Evolutionary conservation across 2,797 vertebrate genomes (phyloP).

Genomic region (Danio kyathit): DNA sequence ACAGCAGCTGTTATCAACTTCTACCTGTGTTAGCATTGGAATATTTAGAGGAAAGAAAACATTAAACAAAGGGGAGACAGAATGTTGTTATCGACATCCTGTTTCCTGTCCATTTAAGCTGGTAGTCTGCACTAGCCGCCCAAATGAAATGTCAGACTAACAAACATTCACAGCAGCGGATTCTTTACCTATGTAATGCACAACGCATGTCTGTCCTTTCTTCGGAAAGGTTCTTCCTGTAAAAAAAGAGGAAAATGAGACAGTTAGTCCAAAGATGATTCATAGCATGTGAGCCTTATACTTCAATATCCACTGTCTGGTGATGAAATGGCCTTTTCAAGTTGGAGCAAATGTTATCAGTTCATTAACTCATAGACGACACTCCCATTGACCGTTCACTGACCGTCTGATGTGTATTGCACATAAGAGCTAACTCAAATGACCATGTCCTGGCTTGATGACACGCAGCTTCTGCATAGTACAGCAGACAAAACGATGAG

Average conservation of each 20-base stretch:
- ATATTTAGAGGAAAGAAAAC: conserved; percentile 56
- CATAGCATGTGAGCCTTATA: background rate
- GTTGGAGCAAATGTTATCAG: background rate
- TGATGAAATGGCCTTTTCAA: conserved; percentile 3
- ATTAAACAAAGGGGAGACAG: conserved; percentile 60
- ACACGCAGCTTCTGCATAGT: background rate
- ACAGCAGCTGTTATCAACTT: conserved; percentile 13
- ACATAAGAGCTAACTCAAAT: background rate
- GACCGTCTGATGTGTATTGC: background rate
- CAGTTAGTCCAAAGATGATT: conserved; percentile 41
- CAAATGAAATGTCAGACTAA: background rate
- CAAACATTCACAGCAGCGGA: conserved; percentile 35
- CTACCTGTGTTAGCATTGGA: conserved; percentile 25
- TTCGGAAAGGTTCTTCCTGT: conserved; percentile 98
- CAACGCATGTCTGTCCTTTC: conserved; percentile 97
- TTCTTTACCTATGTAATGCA: conserved; percentile 97
- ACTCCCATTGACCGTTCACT: background rate
- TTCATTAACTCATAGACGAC: background rate
- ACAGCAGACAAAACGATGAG: no score
- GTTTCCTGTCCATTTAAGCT: conserved; percentile 80
- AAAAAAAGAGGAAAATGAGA: conserved; percentile 46
- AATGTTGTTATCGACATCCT: conserved; percentile 72
- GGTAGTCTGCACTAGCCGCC: conserved; percentile 67
- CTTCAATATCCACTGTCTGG: background rate
- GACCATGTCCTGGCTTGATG: background rate